phyloP scores from a whole-genome alignment of 1,140 invertebrate genomes.

The Arion vulgaris region DNA sequence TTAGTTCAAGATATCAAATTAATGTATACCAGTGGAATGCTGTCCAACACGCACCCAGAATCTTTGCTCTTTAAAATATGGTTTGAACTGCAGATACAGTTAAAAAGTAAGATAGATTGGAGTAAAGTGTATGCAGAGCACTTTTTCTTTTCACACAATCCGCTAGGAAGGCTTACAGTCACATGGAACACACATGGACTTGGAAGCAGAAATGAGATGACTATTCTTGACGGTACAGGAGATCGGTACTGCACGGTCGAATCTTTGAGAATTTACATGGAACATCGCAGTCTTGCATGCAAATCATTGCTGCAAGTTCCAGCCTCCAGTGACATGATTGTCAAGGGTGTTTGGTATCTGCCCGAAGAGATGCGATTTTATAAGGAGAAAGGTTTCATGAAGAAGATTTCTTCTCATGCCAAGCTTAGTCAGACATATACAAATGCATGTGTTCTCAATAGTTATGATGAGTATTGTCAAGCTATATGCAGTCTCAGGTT shows the following conservation, averaged over 20 bases:
- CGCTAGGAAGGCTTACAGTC: background rate
- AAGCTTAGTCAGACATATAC: conserved; percentile 40
- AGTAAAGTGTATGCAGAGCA: conserved; percentile 13
- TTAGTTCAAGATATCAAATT: conserved; percentile 10
- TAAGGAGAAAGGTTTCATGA: conserved; percentile 37
- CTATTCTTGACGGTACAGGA: conserved; percentile 15
- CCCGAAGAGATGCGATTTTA: conserved; percentile 28
- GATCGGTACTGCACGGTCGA: conserved; percentile 35
- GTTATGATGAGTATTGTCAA: conserved; percentile 28
- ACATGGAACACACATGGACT: conserved; percentile 31
- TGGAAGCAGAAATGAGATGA: conserved; percentile 15
- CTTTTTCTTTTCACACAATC: conserved; percentile 22
- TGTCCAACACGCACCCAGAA: conserved; percentile 29
- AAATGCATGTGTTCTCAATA: conserved; percentile 35
- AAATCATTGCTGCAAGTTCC: conserved; percentile 26
- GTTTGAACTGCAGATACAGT: conserved; percentile 46
- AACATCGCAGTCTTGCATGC: conserved; percentile 7
- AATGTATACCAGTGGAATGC: conserved; percentile 20
- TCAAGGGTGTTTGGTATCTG: conserved; percentile 26
- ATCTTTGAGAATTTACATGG: conserved; percentile 39
- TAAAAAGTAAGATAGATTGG: conserved; percentile 28
- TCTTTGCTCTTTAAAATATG: conserved; percentile 41
- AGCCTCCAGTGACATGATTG: background rate
- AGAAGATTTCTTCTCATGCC: conserved; percentile 29
- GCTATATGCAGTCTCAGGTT: conserved; percentile 16